Conservation (phyloP, 2,797 vertebrate genomes). For the Allobates femoralis region DNA sequence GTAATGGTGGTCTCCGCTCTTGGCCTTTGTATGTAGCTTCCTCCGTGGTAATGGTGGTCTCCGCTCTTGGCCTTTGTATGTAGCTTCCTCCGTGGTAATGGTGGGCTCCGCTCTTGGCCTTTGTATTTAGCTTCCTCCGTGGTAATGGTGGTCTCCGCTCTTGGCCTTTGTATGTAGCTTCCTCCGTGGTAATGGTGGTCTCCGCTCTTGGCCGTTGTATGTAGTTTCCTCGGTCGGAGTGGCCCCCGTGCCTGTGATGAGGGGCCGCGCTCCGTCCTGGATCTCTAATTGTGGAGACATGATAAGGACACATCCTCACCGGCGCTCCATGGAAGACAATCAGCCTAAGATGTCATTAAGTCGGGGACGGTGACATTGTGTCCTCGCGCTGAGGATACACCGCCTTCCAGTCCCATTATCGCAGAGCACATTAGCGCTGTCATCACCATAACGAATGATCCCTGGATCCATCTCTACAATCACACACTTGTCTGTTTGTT, state of each 20-base stretch:
- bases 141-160: too few relatives aligned
- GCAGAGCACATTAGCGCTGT: constrained; percentile 33
- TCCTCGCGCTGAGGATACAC: constrained; percentile 41
- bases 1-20: too few relatives aligned
- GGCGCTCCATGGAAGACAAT: constrained; percentile 42
- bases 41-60: too few relatives aligned
- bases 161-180: too few relatives aligned
- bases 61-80: too few relatives aligned
- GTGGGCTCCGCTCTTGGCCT: too few relatives aligned
- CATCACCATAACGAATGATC: constrained; percentile 33
- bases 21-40: too few relatives aligned
- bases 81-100: too few relatives aligned
- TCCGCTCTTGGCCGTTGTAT: neutral
- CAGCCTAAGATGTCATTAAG: constrained; percentile 49
- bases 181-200: neutral
- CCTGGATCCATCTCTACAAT: constrained; percentile 40
- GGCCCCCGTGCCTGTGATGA: neutral
- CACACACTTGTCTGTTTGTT: constrained; percentile 39
- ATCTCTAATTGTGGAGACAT: constrained; percentile 34
- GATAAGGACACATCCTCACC: constrained; percentile 15
- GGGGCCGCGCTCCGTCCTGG: neutral
- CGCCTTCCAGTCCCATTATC: constrained; percentile 43
- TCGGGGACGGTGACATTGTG: constrained; percentile 12
- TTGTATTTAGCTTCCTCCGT: too few relatives aligned
- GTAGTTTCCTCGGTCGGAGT: neutral